Evolutionary conservation across 1,140 invertebrate genomes (phyloP), one percentile per base, ranked within the genome.

Genomic region (Drosophila kepulauana): DNA sequence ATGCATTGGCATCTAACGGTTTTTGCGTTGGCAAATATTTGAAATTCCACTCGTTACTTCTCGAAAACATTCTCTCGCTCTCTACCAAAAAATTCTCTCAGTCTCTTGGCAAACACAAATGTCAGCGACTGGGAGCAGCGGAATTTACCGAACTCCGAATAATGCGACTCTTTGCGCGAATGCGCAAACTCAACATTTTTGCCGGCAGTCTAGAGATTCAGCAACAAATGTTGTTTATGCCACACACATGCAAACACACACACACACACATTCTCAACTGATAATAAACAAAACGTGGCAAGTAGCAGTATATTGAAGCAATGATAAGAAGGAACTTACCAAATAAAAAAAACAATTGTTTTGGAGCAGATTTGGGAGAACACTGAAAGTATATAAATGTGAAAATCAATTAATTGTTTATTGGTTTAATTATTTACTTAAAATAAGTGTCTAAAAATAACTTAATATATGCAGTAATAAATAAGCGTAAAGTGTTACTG

Each of bases 141-240:
- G 86, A 85, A 85, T 89, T 79, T 66, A 41, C 25, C 20, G 38
- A 62, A 85, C 70, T 89, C 81, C 86, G 86, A 89, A 89, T 75
- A 49, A 25, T 0, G 45, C 30, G 38, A 45, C 72, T 75, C 65
- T 63, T 30, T 33, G 8, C 0, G 16, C 3, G 7, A 76, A 3
- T 75, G 88, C 88, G 88, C 84, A 88, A 65, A 88, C 88, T 91
- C 88, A 91, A 78, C 88, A 82, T 7, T 74, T 79, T 75, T 70
- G 75, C 88, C 88, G 88, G 88, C 74, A 54, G 51, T 35, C 13
- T 35, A 6, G 51, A 70, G 68, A 81, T 90, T 89, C 73, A 89
- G 85, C 85, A 88, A 89, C 85, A 89, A 89, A 89, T 88, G 84
- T 88, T 88, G 84, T 88, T 88, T 88, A 82, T 81, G 64, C 54